Evolutionary conservation across 2,113 vertebrate genomes (phyloP), one percentile per base, ranked within the genome.

Genomic region (Ivindomyrus marchei): DNA sequence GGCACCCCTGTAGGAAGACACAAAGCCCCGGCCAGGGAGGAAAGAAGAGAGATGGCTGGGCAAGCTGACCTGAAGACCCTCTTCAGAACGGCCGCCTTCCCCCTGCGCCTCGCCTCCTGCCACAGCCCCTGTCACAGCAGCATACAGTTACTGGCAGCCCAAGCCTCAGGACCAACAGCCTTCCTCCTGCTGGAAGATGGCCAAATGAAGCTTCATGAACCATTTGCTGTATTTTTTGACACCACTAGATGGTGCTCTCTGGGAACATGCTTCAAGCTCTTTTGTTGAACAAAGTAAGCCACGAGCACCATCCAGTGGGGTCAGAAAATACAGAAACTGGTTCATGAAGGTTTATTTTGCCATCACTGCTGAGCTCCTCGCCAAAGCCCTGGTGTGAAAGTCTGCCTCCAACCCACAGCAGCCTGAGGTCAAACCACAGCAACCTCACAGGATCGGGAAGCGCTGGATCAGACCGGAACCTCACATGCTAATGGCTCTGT

Each of bases 61-160:
- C 24, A n/a, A 45, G 89, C 89, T 93, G 90, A 95, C 94, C 92
- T 77, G 91, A 58, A 91, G 91, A 39, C 86, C 85, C 88, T 91
- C 92, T 87, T 47, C 85, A 47, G 90, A 49, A 45, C 89, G 53
- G 11, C 45, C 11, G 2, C 24, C 50, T 21, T 62, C 89, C 24
- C 21, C 53, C 24, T 7, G 77, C 10, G 0, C 52, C 31, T 45
- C 39, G 4, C 19, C 24, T 42, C 50, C 52, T 0, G 27, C 39
- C 9, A 21, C 4, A 0, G 27, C 36, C 77, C 50, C 89, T 89
- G 80, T 85, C 36, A 85, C 39, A 58, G 39, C 1, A 58, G 36
- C 8, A 52, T 3, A 62, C 10, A 62, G 52, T 45, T 46, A 83
- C 36, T 52, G 77, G 39, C 50, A 31, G 3, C n/a, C 49, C 21